Conservation (phyloP, 2,888 invertebrate species). For the Coleophora deauratella region DNA sequence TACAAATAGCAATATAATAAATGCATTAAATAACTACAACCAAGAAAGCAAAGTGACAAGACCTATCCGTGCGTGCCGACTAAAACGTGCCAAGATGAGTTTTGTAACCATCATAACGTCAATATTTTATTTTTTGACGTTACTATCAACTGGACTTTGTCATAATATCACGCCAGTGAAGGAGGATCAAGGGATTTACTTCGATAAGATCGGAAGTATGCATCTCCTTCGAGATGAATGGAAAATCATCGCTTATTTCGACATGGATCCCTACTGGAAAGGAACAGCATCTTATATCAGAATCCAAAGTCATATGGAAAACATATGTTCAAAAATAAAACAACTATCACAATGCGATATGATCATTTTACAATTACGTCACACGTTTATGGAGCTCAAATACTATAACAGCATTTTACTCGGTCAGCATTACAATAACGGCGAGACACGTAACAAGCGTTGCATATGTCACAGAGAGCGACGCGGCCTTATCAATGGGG, state of each 20-base stretch:
- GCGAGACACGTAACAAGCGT: too few relatives aligned
- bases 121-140: too few relatives aligned
- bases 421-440: too few relatives aligned
- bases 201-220: neutral
- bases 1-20: slow-evolving; percentile 1
- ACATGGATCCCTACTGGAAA: slow-evolving; percentile 2
- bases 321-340: neutral
- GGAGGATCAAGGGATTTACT: neutral
- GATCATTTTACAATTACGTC: slow-evolving; percentile 5
- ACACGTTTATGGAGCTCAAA: slow-evolving; percentile 2
- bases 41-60: slow-evolving; percentile 2
- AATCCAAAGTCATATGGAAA: neutral
- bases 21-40: slow-evolving; percentile 1
- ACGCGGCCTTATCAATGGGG: slow-evolving; percentile 11
- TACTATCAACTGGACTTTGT: too few relatives aligned
- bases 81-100: neutral
- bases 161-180: too few relatives aligned
- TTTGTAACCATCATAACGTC: neutral
- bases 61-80: too few relatives aligned
- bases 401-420: slow-evolving; percentile 9
- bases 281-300: too few relatives aligned
- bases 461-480: slow-evolving; percentile 2
- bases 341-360: slow-evolving; percentile 1
- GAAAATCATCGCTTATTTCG: neutral
- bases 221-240: neutral